Percentiles rank a stretch among this genome's conserved stretches.
Evolutionary conservation across 2,888 invertebrate species (phyloP).

Genomic region (Andrena bicolor): DNA sequence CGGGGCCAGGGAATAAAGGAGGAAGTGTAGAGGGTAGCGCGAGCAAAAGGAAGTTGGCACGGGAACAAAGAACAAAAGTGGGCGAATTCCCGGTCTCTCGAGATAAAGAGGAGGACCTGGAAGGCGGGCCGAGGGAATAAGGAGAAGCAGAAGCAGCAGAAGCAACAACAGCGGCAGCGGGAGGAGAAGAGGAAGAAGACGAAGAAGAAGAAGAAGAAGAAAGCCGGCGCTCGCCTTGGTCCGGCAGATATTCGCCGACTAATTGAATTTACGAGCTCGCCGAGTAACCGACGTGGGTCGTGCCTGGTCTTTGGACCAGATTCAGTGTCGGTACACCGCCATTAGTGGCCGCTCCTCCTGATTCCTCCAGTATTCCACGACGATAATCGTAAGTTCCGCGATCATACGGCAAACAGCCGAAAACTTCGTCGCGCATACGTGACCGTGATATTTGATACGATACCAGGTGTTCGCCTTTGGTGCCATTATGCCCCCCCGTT

Average conservation of each 20-base stretch:
- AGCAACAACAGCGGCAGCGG: conserved; percentile 36
- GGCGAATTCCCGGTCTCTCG: conserved; percentile 71
- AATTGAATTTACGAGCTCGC: conserved; percentile 82
- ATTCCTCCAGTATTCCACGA: conserved; percentile 67
- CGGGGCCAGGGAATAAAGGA: conserved; percentile 69
- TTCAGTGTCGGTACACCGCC: conserved; percentile 78
- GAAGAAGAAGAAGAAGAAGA: conserved; percentile 62
- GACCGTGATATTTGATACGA: conserved; percentile 74
- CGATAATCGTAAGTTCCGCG: conserved; percentile 73
- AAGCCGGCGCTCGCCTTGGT: conserved; percentile 66
- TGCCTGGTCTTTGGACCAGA: conserved; percentile 78
- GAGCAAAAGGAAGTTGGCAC: conserved; percentile 71
- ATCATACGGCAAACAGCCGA: conserved; percentile 72
- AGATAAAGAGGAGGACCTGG: conserved; percentile 68
- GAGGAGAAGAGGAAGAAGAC: conserved; percentile 46
- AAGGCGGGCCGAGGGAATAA: conserved; percentile 47
- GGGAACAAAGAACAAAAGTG: conserved; percentile 75
- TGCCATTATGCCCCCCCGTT: conserved; percentile 48
- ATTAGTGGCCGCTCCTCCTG: conserved; percentile 77
- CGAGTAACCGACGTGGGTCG: conserved; percentile 71
- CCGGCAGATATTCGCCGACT: conserved; percentile 80
- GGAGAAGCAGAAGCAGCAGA: conserved; percentile 44
- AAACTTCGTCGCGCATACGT: conserved; percentile 68
- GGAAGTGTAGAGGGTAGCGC: conserved; percentile 67
- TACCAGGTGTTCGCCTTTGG: conserved; percentile 68